A percentile compares a stretch with the other conserved stretches of the same genome.
These are phyloP conservation scores for Sylvia borin DNA, from an alignment of 2,797 vertebrate species.

Conservation along the genomic window DNA sequence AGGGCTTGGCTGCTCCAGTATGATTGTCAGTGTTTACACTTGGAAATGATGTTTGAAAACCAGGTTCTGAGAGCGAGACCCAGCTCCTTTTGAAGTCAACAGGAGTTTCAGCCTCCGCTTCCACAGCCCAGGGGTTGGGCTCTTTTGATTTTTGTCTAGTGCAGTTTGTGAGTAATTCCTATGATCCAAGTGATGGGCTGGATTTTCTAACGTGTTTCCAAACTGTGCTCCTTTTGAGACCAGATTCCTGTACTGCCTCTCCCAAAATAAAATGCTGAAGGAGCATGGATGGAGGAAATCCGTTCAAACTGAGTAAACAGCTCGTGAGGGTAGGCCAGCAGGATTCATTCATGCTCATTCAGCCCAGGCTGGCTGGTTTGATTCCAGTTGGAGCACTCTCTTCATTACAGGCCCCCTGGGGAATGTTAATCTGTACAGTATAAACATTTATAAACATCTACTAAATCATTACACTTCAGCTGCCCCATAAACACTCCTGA, in stretches of 20 bases:
- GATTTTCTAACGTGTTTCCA: slow-evolving; percentile 22
- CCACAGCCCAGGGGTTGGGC: background rate
- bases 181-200: background rate
- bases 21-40: background rate
- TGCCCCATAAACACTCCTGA: slow-evolving; percentile 75
- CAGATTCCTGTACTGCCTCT: background rate
- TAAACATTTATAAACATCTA: slow-evolving; percentile 80
- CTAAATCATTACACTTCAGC: slow-evolving; percentile 78
- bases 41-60: background rate
- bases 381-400: slow-evolving; percentile 73
- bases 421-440: slow-evolving; percentile 77
- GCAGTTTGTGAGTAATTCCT: slow-evolving; percentile 35
- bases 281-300: slow-evolving; percentile 65
- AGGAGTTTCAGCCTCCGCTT: slow-evolving; percentile 14
- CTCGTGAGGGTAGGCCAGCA: slow-evolving; percentile 60
- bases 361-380: slow-evolving; percentile 67
- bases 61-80: background rate
- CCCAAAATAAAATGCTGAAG: slow-evolving; percentile 49
- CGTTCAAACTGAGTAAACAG: slow-evolving; percentile 65
- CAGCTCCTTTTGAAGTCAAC: slow-evolving; percentile 32
- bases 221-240: background rate
- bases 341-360: slow-evolving; percentile 70
- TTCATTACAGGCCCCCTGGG: slow-evolving; percentile 74
- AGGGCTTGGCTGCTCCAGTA: background rate
- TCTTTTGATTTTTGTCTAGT: slow-evolving; percentile 49